phyloP scores from a whole-genome alignment of 2,888 invertebrate genomes.

The Diachrysia chrysitis region DNA sequence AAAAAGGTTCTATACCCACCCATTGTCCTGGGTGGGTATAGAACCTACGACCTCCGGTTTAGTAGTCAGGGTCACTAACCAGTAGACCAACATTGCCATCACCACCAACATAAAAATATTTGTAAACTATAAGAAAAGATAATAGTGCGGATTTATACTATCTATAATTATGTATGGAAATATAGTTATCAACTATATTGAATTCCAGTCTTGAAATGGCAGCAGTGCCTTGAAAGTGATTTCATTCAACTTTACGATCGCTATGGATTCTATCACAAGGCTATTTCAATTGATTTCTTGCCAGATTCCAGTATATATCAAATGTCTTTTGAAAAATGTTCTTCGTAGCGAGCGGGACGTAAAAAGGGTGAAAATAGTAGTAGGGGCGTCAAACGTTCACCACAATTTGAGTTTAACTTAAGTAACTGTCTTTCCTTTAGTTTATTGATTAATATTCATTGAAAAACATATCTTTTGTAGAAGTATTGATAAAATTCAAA shows the following conservation, averaged over 20 bases:
- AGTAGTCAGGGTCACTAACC: no score
- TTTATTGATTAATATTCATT: no score
- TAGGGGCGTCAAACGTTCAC: background rate
- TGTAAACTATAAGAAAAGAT: no score
- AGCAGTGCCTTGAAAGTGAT: background rate
- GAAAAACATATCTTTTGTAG: no score
- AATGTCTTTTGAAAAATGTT: conserved; percentile 8
- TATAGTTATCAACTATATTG: background rate
- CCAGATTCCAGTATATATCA: conserved; percentile 6
- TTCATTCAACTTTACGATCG: background rate
- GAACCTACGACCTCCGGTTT: no score
- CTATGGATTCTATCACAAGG: background rate
- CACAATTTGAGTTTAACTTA: background rate
- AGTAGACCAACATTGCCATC: no score
- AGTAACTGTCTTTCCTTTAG: background rate
- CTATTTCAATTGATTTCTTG: conserved; percentile 3
- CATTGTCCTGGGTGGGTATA: no score
- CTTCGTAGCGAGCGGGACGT: background rate
- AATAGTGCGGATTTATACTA: no score
- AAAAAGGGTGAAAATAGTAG: background rate
- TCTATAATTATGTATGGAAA: background rate
- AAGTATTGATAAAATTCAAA: no score
- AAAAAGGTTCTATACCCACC: no score
- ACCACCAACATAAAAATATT: no score
- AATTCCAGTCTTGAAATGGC: background rate